Base-by-base conservation (phyloP, 2,113 vertebrate species). In the Lipophrys pholis region DNA sequence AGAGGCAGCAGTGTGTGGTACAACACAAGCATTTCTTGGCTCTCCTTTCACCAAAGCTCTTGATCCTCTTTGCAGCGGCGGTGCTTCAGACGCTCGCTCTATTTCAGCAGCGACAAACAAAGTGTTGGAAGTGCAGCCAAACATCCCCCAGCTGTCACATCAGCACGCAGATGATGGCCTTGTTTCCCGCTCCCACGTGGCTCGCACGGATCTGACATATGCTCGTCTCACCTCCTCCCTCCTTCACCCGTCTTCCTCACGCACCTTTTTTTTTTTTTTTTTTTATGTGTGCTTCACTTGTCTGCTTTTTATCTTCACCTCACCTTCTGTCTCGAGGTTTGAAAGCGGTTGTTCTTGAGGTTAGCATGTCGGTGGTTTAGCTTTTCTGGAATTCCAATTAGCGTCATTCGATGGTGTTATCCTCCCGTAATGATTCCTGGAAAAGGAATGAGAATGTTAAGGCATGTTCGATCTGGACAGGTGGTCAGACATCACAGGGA, bases 131-230 rank as follows among this genome's bases (percentile, higher is more conserved):
- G 39, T 67, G 69, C 61, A 83, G 77, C 80, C 80, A 74, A 83
- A 86, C 84, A 77, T 86, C 77, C 63, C 53, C 64, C 79, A 62
- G 84, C 84, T 80, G 84, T 86, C 84, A 74, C 80, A 52, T 64
- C 69, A 1, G 45, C 1, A 9, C 8, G 3, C 73, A 75, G 60
- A 78, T 52, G 69, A 86, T 50, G 84, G 65, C 80, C 84, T 78
- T 78, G 69, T 83, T 83, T 79, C 38, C 40, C 11, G 45, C 6
- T 76, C 71, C 74, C 75, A 1, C n/a, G 12, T 61, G 78, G 30
- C 56, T 69, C 0, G 2, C 52, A 53, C 72, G 2, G 41, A 57
- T 43, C 43, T 73, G 63, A 73, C 63, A 63, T 49, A 77, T 38
- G 21, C 55, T 71, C 21, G 5, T 55, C 64, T 61, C 41, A 5